These are phyloP conservation scores for Scaptomyza caliginosa DNA, from an alignment of 2,888 invertebrate genomes.

Conservation along the genomic window DNA sequence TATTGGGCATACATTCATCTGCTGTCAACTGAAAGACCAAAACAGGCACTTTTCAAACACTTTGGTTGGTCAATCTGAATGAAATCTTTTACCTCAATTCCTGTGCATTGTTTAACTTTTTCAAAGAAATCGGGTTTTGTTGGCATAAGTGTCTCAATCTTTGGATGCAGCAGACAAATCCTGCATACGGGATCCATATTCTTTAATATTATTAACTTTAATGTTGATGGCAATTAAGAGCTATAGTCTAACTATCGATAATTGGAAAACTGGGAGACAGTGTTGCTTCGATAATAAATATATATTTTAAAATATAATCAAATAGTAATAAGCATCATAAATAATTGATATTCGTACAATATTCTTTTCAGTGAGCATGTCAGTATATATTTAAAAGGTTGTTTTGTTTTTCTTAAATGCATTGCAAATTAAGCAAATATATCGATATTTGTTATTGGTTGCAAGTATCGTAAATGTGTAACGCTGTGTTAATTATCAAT, in stretches of 20 bases:
- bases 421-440: not conserved
- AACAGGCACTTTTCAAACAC: not conserved
- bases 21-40: slow-evolving; percentile 50
- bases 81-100: slow-evolving; percentile 56
- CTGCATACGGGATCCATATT: slow-evolving; percentile 59
- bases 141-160: slow-evolving; percentile 49
- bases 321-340: not conserved
- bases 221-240: slow-evolving; percentile 6
- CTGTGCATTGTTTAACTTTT: slow-evolving; percentile 70
- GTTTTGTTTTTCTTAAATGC: not conserved
- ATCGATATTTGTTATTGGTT: slow-evolving; percentile 8
- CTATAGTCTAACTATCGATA: not conserved
- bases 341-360: not conserved
- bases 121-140: slow-evolving; percentile 40
- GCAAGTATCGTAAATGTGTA: not conserved
- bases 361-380: not conserved
- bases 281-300: slow-evolving; percentile 5
- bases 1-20: slow-evolving; percentile 47
- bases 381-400: not conserved
- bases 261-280: not conserved
- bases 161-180: slow-evolving; percentile 66
- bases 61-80: not conserved
- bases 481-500: slow-evolving; percentile 10
- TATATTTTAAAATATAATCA: not conserved
- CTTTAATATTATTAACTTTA: slow-evolving; percentile 18